phyloP scores from a whole-genome alignment of 2,888 invertebrate genomes.

The Pterostichus madidus region DNA sequence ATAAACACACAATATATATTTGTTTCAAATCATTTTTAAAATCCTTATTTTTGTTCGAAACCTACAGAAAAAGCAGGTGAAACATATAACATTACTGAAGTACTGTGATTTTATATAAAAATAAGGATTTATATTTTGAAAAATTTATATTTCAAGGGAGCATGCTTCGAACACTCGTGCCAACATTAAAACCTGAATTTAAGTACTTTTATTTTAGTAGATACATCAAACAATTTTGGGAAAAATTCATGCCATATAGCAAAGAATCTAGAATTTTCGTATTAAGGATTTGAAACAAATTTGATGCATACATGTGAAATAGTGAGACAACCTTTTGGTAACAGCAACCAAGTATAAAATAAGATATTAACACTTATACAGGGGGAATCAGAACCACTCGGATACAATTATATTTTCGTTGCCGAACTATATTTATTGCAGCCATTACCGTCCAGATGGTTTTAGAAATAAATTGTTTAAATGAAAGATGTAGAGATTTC shows the following conservation, averaged over 20 bases:
- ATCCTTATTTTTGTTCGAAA: conserved; percentile 49
- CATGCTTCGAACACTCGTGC: conserved; percentile 57
- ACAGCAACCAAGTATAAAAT: conserved; percentile 26
- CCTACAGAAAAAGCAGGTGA: conserved; percentile 21
- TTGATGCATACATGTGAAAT: conserved; percentile 48
- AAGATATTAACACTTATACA: too few relatives aligned
- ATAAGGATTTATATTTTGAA: conserved; percentile 25
- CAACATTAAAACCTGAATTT: conserved; percentile 34
- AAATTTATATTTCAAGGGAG: conserved; percentile 25
- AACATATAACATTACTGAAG: conserved; percentile 5
- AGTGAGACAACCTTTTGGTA: background rate
- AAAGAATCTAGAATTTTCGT: conserved; percentile 13
- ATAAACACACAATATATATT: conserved; percentile 42
- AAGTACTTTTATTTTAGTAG: conserved; percentile 23
- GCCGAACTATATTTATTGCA: too few relatives aligned
- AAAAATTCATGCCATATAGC: conserved; percentile 36
- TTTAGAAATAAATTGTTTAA: too few relatives aligned
- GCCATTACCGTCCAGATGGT: too few relatives aligned
- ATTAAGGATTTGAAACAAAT: conserved; percentile 59
- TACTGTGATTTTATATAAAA: conserved; percentile 1
- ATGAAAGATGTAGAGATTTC: too few relatives aligned
- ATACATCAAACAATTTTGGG: conserved; percentile 49
- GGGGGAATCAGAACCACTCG: background rate
- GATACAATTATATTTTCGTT: too few relatives aligned
- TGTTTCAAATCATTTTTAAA: conserved; percentile 61